phyloP scores from a whole-genome alignment of 30 jellyfish, hydroid and myxozoan genomes.

The Cassiopea xamachana region DNA sequence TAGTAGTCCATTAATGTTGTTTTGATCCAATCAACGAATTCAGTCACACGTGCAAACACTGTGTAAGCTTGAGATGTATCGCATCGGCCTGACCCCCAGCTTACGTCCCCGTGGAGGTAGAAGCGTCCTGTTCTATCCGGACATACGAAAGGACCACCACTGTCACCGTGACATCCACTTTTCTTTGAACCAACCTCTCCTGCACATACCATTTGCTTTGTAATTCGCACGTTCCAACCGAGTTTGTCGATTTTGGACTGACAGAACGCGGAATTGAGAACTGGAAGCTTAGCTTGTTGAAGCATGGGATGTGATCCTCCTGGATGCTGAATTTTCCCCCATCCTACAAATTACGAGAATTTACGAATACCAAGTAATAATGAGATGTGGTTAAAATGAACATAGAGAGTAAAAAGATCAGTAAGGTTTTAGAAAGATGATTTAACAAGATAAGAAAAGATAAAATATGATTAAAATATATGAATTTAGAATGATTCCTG shows the following conservation, averaged over 20 bases:
- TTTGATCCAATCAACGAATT: conserved; percentile 68
- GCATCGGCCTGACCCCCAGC: conserved; percentile 88
- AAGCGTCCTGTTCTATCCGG: conserved; percentile 49
- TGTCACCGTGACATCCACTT: conserved; percentile 88
- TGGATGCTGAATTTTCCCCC: conserved; percentile 79
- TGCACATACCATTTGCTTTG: conserved; percentile 72
- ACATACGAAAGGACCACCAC: conserved; percentile 89
- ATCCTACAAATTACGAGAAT: conserved; percentile 26
- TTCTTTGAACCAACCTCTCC: conserved; percentile 53
- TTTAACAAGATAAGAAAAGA: too few species aligned
- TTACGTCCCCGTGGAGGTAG: conserved; percentile 81
- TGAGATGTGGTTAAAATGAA: not conserved
- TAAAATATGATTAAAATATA: too few species aligned
- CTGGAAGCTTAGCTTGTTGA: conserved; percentile 74
- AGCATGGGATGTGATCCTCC: conserved; percentile 52
- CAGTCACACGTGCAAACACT: conserved; percentile 80
- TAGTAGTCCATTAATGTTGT: conserved; percentile 20
- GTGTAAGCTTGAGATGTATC: conserved; percentile 49
- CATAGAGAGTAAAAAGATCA: not conserved
- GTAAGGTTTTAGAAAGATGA: too few species aligned
- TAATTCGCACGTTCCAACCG: conserved; percentile 46
- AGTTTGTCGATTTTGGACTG: conserved; percentile 48
- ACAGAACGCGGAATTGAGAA: conserved; percentile 41
- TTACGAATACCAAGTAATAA: not conserved
- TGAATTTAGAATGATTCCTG: too few species aligned